Evolutionary conservation across 2,797 vertebrate genomes (phyloP).

Genomic region (Poecilia wingei): DNA sequence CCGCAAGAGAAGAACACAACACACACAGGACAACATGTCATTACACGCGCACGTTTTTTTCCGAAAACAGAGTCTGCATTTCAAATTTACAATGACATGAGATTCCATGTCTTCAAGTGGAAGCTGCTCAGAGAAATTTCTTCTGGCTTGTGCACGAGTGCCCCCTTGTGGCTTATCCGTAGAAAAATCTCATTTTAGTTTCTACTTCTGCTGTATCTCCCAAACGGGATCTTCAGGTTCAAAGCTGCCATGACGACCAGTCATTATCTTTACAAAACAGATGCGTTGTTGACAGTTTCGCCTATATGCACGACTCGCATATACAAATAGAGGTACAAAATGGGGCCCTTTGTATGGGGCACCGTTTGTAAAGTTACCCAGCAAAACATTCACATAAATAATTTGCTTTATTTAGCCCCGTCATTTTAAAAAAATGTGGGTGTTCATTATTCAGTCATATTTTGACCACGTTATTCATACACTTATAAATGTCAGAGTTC

Average conservation of each 20-base stretch:
- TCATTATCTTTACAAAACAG: conserved; percentile 69
- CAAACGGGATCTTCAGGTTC: conserved; percentile 45
- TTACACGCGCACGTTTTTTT: conserved; percentile 61
- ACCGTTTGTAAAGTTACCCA: too few relatives aligned
- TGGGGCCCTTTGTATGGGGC: neutral
- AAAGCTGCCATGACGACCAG: conserved; percentile 56
- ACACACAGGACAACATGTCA: conserved; percentile 77
- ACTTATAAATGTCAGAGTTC: too few relatives aligned
- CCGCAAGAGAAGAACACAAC: conserved; percentile 75
- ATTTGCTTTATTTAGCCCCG: too few relatives aligned
- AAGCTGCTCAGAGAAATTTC: conserved; percentile 9
- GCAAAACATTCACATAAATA: too few relatives aligned
- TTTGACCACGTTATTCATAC: too few relatives aligned
- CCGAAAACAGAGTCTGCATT: conserved; percentile 21
- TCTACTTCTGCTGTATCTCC: conserved; percentile 40
- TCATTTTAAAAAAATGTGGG: too few relatives aligned
- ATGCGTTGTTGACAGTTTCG: conserved; percentile 41
- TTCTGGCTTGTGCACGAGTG: conserved; percentile 46
- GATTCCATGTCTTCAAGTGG: conserved; percentile 16
- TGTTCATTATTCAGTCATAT: too few relatives aligned
- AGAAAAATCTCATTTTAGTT: conserved; percentile 29
- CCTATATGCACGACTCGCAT: conserved; percentile 28
- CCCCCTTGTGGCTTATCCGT: conserved; percentile 53
- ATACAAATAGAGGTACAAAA: conserved; percentile 1
- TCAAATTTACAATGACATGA: conserved; percentile 20